These are phyloP conservation scores for Isoperla grammatica DNA, from an alignment of 2,888 invertebrate genomes.

Conservation along the genomic window DNA sequence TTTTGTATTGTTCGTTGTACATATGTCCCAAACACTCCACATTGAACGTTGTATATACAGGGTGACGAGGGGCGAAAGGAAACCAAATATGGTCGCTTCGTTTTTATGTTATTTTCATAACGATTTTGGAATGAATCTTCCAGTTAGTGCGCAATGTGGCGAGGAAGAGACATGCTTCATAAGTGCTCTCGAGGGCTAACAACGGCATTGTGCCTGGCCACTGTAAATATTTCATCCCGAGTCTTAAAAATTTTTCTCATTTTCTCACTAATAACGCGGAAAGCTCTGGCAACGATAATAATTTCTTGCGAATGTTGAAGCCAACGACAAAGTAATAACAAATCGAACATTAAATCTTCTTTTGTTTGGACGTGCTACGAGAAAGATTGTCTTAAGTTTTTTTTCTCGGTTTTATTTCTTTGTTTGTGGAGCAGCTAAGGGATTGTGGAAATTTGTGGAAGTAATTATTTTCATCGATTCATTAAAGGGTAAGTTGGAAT, in stretches of 20 bases:
- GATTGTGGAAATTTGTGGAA: constrained; percentile 19
- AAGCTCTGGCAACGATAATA: constrained; percentile 21
- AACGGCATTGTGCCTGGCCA: too few relatives aligned
- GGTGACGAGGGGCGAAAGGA: too few relatives aligned
- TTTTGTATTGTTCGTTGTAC: too few relatives aligned
- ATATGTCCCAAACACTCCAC: too few relatives aligned
- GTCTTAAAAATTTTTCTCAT: constrained; percentile 16
- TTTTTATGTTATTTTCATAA: too few relatives aligned
- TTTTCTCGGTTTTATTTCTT: constrained; percentile 7
- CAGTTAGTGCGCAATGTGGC: too few relatives aligned
- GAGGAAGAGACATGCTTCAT: too few relatives aligned
- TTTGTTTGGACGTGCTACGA: constrained; percentile 21
- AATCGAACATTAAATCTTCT: constrained; percentile 28
- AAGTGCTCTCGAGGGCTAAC: too few relatives aligned
- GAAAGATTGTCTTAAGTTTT: constrained; percentile 19
- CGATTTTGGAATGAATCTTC: too few relatives aligned
- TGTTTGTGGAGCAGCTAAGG: constrained; percentile 6
- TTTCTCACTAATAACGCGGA: constrained; percentile 21
- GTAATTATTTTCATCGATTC: constrained; percentile 25
- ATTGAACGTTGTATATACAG: too few relatives aligned
- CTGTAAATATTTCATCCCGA: too few relatives aligned
- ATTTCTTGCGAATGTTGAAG: constrained; percentile 18
- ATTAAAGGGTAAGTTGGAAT: not conserved
- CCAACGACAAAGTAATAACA: constrained; percentile 18
- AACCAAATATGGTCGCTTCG: too few relatives aligned